A percentile compares a stretch with the other conserved stretches of the same genome.
These are phyloP conservation scores for Cataglyphis hispanica DNA, from an alignment of 1,140 invertebrate genomes.

Conservation along the genomic window DNA sequence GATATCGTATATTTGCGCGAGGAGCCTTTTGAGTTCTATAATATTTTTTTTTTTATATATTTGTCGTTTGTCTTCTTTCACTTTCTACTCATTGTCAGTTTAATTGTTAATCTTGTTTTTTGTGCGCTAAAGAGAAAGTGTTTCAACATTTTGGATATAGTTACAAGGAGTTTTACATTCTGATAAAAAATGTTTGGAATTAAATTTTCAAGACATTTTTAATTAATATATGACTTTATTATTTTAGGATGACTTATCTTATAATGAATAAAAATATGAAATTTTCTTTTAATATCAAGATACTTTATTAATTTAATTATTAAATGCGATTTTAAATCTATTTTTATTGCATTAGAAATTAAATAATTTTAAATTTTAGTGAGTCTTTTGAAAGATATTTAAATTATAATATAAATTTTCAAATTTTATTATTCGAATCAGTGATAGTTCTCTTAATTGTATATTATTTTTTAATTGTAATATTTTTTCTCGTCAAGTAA, in stretches of 20 bases:
- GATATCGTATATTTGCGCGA: neutral
- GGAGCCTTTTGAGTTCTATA: neutral
- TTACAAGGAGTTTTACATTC: neutral
- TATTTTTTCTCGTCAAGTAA: neutral
- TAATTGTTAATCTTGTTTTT: slow-evolving; percentile 5
- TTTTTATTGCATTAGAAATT: neutral
- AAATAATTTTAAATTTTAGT: neutral
- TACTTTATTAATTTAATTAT: neutral
- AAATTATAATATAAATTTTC: neutral
- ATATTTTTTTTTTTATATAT: slow-evolving; percentile 3
- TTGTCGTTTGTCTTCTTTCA: neutral
- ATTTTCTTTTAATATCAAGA: neutral
- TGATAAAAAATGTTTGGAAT: neutral
- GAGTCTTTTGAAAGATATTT: neutral
- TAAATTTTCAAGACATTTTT: neutral
- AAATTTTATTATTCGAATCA: neutral
- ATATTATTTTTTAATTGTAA: neutral
- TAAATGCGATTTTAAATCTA: neutral
- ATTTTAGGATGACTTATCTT: neutral
- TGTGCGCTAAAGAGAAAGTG: neutral
- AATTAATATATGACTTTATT: neutral
- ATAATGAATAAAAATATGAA: neutral
- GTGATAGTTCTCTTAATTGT: neutral
- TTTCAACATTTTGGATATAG: neutral
- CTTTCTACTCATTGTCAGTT: neutral